Evolutionary conservation across 2,113 vertebrate species (phyloP).

Genomic region (Oncorhynchus mykiss): DNA sequence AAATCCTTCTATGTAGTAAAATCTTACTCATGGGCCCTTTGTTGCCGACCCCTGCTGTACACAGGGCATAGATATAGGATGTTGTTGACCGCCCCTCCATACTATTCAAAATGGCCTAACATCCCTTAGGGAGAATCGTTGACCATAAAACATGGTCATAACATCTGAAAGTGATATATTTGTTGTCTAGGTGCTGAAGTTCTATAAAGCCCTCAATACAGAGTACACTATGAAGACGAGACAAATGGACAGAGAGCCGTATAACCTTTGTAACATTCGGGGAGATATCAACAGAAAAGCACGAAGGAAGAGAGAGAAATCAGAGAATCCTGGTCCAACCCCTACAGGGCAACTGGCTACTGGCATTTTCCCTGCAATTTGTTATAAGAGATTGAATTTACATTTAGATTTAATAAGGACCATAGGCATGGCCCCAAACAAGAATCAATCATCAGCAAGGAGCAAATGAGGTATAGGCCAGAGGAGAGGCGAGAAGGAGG

Average conservation of each 20-base stretch:
- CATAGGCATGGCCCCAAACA: slow-evolving; percentile 67
- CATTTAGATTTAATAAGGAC: slow-evolving; percentile 76
- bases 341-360: slow-evolving; percentile 50
- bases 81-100: too few species aligned
- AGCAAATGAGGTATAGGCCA: slow-evolving; percentile 52
- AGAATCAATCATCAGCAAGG: slow-evolving; percentile 66
- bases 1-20: too few species aligned
- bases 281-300: slow-evolving; percentile 25
- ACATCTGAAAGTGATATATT: too few species aligned
- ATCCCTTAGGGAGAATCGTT: too few species aligned
- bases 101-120: too few species aligned
- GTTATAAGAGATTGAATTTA: slow-evolving; percentile 68
- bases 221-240: neutral
- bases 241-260: neutral
- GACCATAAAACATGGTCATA: too few species aligned
- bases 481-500: slow-evolving; percentile 17
- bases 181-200: too few species aligned
- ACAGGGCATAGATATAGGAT: too few species aligned
- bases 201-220: too few species aligned
- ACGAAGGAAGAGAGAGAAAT: slow-evolving; percentile 37
- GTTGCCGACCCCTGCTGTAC: too few species aligned
- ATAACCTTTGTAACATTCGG: slow-evolving; percentile 26
- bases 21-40: too few species aligned
- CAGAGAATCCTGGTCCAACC: slow-evolving; percentile 51
- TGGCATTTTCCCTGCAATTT: slow-evolving; percentile 69